Evolutionary conservation across 2,888 invertebrate species (phyloP).

Genomic region (Rhimphoctona megacephalus): DNA sequence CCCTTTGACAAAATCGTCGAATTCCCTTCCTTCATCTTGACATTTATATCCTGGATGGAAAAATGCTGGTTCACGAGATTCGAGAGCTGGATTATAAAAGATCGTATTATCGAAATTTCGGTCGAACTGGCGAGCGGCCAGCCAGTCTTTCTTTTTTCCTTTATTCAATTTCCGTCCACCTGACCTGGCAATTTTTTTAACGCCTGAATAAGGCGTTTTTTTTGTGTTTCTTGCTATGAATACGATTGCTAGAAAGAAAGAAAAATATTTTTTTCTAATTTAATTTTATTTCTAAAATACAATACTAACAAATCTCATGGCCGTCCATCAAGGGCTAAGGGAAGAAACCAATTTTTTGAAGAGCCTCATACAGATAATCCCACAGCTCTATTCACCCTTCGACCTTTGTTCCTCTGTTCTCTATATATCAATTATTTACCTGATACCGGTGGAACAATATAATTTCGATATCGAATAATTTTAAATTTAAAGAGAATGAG

Average conservation of each 20-base stretch:
- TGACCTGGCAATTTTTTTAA: constrained; percentile 51
- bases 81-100: constrained; percentile 73
- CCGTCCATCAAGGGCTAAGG: not conserved
- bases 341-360: constrained; percentile 10
- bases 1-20: constrained; percentile 20
- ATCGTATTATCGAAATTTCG: constrained; percentile 75
- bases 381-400: not conserved
- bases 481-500: constrained; percentile 16
- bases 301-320: constrained; percentile 5
- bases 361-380: constrained; percentile 3
- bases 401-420: not conserved
- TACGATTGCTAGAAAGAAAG: too few relatives aligned
- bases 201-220: not conserved
- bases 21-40: constrained; percentile 1
- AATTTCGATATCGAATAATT: constrained; percentile 20
- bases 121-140: constrained; percentile 49
- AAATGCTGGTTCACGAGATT: constrained; percentile 57
- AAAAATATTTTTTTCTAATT: too few relatives aligned
- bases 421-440: not conserved
- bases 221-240: too few relatives aligned
- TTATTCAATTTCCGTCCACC: constrained; percentile 44
- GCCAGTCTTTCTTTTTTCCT: constrained; percentile 39
- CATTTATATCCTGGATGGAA: constrained; percentile 39
- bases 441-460: not conserved
- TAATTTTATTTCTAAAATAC: not conserved